Evolutionary conservation across 2,797 vertebrate genomes (phyloP), one percentile per base, ranked within the genome.

Genomic region (Anguilla marmorata): DNA sequence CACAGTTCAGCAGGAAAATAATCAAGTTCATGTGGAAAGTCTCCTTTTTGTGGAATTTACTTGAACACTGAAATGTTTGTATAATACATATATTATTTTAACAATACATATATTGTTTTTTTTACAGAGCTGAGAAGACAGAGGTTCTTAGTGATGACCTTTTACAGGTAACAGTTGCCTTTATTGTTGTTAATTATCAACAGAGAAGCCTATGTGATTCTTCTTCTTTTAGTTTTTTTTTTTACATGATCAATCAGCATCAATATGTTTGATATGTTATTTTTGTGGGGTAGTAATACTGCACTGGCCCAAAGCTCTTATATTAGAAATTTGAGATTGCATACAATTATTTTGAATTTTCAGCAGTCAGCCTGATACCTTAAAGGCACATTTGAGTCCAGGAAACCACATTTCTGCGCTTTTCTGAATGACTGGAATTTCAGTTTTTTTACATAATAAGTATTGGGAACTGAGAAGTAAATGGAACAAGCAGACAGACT

Each of bases 101-200:
- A 82, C 0, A 69, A 3, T 63, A 16, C 16, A 58, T 58, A 16
- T 58, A 16, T 0, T 92, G 89, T 90, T 95, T 90, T 95, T 90
- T 90, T 93, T 90, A 91, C 95, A 99, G 99, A 96, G 99, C 98
- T 27, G 99, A 99, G 96, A 99, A 98, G 94, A 99, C 99, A 0
- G 99, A 99, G 95, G 98, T 99, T 63, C 98, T 99, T 92, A 99
- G 97, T 87, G 98, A 99, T 95, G 99, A 99, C 96, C 97, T 99
- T 88, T 90, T 99, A 89, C 98, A 98, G 98, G 99, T 99, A 97
- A 96, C 88, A 85, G 88, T 87, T 89, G 86, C 89, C 88, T 88
- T 85, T 16, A 58, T 85, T 66, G 60, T 86, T 66, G 30, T 66
- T 63, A 48, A 14, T 33, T 4, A 27, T 58, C 30, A 24, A 33